phyloP scores from a whole-genome alignment of 2,113 vertebrate species.

The Macquaria ambigua region DNA sequence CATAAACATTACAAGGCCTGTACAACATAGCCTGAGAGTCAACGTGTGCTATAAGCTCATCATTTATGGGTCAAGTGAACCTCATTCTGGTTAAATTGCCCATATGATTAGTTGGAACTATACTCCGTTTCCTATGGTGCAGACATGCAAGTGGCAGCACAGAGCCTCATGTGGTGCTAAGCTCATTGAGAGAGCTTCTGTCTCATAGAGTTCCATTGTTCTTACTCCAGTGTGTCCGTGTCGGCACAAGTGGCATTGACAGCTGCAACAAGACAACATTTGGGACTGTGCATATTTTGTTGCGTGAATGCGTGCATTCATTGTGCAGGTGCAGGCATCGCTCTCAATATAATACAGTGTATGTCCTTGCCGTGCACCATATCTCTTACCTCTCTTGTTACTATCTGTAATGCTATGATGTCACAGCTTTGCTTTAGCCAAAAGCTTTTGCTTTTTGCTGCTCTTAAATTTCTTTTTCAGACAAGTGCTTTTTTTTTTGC shows the following conservation, averaged over 20 bases:
- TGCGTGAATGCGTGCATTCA: constrained; percentile 71
- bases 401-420: background rate
- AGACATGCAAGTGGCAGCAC: constrained; percentile 63
- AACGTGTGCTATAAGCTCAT: constrained; percentile 49
- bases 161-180: constrained; percentile 53
- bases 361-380: constrained; percentile 5
- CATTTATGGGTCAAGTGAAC: constrained; percentile 81
- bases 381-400: constrained; percentile 39
- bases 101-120: constrained; percentile 78
- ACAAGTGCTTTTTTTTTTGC: constrained; percentile 29
- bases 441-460: constrained; percentile 12
- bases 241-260: constrained; percentile 75
- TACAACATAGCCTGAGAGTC: constrained; percentile 5
- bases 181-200: constrained; percentile 56
- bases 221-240: constrained; percentile 47
- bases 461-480: constrained; percentile 20
- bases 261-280: constrained; percentile 76
- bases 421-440: constrained; percentile 1
- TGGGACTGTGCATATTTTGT: constrained; percentile 66
- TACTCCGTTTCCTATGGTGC: constrained; percentile 45
- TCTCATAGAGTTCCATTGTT: constrained; percentile 76
- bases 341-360: constrained; percentile 30
- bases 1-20: background rate
- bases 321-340: constrained; percentile 66
- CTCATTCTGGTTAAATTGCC: constrained; percentile 83